A percentile compares a stretch with the other conserved stretches of the same genome.
phyloP scores from a whole-genome alignment of 1,140 invertebrate genomes.

The Homalodisca vitripennis region DNA sequence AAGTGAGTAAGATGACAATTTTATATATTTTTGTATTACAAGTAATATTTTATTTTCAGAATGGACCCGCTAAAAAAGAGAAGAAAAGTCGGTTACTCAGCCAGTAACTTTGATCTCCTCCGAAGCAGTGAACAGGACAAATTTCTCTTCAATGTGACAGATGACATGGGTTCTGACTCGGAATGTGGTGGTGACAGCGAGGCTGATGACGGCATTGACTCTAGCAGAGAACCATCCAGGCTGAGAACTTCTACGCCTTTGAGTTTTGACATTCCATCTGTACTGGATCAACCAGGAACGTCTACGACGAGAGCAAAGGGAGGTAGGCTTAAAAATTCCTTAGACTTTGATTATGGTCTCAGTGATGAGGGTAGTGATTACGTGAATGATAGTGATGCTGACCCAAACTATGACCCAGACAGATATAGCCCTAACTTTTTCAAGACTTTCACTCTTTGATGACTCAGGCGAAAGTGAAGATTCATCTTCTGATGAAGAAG shows the following conservation, averaged over 20 bases:
- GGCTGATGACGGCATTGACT: not conserved
- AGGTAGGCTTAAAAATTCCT: not conserved
- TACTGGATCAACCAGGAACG: not conserved
- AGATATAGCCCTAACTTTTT: too few species aligned
- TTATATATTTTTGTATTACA: too few species aligned
- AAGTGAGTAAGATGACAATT: too few species aligned
- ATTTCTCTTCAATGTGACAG: not conserved
- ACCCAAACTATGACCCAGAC: not conserved
- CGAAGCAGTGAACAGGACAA: not conserved
- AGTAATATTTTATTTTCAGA: not conserved
- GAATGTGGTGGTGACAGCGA: not conserved
- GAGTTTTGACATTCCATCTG: too few species aligned
- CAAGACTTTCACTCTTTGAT: too few species aligned
- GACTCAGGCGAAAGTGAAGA: too few species aligned
- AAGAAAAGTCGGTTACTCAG: not conserved
- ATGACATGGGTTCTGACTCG: not conserved
- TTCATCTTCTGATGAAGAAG: not conserved
- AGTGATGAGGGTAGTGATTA: not conserved
- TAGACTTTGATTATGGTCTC: not conserved
- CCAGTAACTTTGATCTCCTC: not conserved
- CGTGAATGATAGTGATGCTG: not conserved
- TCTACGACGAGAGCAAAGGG: not conserved
- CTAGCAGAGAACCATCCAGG: not conserved
- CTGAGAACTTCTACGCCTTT: not conserved
- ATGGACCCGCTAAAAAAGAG: not conserved